Evolutionary conservation across 1,140 invertebrate species (phyloP).

Genomic region (Agrypnia vestita): DNA sequence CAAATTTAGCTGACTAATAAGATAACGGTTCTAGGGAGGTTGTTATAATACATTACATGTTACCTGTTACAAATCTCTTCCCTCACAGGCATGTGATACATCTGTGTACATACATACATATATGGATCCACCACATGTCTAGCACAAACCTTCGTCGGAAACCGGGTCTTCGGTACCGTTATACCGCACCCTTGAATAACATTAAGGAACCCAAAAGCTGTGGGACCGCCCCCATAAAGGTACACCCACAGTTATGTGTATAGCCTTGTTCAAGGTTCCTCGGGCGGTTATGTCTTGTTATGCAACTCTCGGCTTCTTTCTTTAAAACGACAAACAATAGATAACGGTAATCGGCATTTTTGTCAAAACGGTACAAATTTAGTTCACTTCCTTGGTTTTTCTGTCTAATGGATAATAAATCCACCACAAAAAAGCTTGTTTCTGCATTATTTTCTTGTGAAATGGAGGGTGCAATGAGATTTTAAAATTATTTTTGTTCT

Average conservation of each 20-base stretch:
- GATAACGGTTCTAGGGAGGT: no score
- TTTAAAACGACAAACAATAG: background rate
- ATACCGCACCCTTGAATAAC: constrained; percentile 1
- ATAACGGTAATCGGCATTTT: constrained; percentile 17
- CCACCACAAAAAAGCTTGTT: no score
- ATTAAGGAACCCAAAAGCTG: background rate
- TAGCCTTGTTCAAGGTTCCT: background rate
- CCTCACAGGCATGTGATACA: no score
- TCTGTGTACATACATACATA: no score
- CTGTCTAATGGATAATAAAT: no score
- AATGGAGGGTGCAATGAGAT: no score
- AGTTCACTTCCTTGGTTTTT: constrained; percentile 18
- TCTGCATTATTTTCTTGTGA: no score
- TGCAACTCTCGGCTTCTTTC: constrained; percentile 7
- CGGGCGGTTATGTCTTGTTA: constrained; percentile 12
- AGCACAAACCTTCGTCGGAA: background rate
- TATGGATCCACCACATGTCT: no score
- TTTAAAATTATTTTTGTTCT: background rate
- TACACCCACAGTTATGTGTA: constrained; percentile 23
- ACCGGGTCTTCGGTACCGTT: constrained; percentile 27
- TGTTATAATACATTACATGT: no score
- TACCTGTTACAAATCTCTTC: no score
- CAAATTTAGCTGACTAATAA: no score
- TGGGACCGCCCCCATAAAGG: constrained; percentile 22
- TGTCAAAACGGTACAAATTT: constrained; percentile 6